phyloP scores from a whole-genome alignment of 1,140 invertebrate species.

The Eriocheir sinensis region DNA sequence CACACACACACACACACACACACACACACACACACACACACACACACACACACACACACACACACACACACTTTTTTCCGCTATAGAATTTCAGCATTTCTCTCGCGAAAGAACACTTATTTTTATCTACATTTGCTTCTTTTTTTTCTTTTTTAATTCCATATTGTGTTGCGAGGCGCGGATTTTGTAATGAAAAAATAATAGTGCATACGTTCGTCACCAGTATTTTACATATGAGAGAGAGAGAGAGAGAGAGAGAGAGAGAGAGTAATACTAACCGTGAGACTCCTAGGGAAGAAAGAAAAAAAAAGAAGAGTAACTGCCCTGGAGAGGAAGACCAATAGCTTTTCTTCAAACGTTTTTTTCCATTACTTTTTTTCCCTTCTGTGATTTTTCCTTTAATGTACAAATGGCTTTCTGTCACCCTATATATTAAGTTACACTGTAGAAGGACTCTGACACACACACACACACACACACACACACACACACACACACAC shows the following conservation, averaged over 20 bases:
- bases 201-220: neutral
- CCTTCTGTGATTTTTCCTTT: neutral
- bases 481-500: conserved; percentile 22
- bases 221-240: too few relatives aligned
- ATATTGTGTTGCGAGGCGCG: too few relatives aligned
- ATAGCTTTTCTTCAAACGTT: neutral
- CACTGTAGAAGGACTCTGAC: too few relatives aligned
- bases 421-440: neutral
- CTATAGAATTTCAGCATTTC: neutral
- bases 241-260: conserved; percentile 22
- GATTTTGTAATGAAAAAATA: neutral
- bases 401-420: neutral
- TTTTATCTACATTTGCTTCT: neutral
- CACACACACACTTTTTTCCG: neutral
- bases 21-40: neutral
- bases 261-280: neutral
- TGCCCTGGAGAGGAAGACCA: neutral
- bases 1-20: conserved; percentile 3
- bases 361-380: neutral
- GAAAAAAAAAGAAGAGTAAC: too few relatives aligned
- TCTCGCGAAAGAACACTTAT: neutral
- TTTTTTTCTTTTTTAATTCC: neutral
- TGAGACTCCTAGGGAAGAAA: too few relatives aligned
- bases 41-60: conserved; percentile 13
- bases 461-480: conserved; percentile 13